Conservation (phyloP, 2,888 invertebrate species). For the Candidula unifasciata region DNA sequence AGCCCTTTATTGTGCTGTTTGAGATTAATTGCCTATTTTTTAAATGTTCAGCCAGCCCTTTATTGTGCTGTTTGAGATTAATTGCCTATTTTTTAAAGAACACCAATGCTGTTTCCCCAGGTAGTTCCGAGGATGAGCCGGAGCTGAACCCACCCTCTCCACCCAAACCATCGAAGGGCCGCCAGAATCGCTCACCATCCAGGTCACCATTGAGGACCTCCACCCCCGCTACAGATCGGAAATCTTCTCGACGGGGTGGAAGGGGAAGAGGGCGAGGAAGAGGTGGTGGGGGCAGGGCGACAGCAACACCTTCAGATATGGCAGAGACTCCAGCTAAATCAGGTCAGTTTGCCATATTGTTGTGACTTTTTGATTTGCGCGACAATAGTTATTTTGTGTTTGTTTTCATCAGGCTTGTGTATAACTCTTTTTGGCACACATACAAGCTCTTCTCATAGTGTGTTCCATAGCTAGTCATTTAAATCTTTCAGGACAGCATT, state of each 20-base stretch:
- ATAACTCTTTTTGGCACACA: too few species aligned
- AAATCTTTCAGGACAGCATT: too few species aligned
- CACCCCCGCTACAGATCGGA: slow-evolving; percentile 6
- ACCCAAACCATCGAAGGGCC: slow-evolving; percentile 47
- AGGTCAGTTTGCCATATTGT: slow-evolving; percentile 16
- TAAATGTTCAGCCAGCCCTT: too few species aligned
- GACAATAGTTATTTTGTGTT: too few species aligned
- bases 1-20: too few species aligned
- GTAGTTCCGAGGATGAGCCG: slow-evolving; percentile 35
- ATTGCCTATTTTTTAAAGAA: too few species aligned
- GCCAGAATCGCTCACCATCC: slow-evolving; percentile 49
- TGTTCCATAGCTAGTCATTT: too few species aligned
- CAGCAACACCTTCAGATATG: slow-evolving; percentile 27
- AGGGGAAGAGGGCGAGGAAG: slow-evolving; percentile 60
- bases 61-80: too few species aligned
- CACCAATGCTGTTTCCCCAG: neutral
- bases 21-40: too few species aligned
- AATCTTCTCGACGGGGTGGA: slow-evolving; percentile 54
- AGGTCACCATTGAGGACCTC: slow-evolving; percentile 36
- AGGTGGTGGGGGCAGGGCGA: slow-evolving; percentile 62
- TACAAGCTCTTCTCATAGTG: too few species aligned
- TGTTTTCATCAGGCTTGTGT: neutral
- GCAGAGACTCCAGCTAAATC: slow-evolving; percentile 30
- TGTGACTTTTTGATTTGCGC: neutral
- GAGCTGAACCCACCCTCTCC: slow-evolving; percentile 37